Evolutionary conservation across 2,797 vertebrate species (phyloP).

Genomic region (Enteromius mattozi): DNA sequence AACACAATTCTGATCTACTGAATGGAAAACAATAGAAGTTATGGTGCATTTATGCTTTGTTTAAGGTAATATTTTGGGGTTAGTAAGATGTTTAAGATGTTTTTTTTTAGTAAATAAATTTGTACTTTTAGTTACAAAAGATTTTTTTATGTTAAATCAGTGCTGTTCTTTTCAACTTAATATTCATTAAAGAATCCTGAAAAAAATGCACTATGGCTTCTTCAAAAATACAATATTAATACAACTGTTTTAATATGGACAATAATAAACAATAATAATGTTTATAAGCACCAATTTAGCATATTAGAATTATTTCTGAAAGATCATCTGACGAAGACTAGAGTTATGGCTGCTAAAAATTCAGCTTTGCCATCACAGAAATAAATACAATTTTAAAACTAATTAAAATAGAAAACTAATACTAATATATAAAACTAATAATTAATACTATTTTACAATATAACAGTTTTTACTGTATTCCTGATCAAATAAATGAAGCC

Average conservation of each 20-base stretch:
- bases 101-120: not conserved
- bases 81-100: not conserved
- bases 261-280: not conserved
- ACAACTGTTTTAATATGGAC: not conserved
- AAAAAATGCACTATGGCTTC: not conserved
- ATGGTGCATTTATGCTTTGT: not conserved
- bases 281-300: not conserved
- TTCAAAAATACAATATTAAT: not conserved
- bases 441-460: not conserved
- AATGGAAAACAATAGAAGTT: conserved; percentile 1
- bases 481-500: not conserved
- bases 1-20: not conserved
- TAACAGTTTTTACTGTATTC: not conserved
- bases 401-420: not conserved
- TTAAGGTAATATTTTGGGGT: not conserved
- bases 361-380: not conserved
- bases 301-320: not conserved
- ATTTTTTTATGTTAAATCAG: not conserved
- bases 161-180: not conserved
- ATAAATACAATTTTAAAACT: not conserved
- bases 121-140: not conserved
- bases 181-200: not conserved
- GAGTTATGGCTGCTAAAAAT: not conserved
- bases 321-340: not conserved
- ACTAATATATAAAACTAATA: too few species aligned